phyloP scores from a whole-genome alignment of 2,888 invertebrate genomes.

The Hyposoter dolosus region DNA sequence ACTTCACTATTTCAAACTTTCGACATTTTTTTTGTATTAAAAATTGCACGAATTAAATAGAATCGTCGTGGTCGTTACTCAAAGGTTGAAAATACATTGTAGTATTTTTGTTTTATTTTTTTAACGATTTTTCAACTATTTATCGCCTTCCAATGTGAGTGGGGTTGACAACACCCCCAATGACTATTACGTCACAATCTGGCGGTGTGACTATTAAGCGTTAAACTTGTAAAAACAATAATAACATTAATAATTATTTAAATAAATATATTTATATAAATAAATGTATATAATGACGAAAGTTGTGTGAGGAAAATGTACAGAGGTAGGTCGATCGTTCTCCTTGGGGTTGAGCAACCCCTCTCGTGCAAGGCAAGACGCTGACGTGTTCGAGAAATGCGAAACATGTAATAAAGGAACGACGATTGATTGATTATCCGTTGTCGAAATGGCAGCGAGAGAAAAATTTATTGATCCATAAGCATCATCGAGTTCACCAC shows the following conservation, averaged over 20 bases:
- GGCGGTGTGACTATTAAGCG: too few species aligned
- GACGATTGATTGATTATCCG: conserved; percentile 71
- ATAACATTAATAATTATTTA: not conserved
- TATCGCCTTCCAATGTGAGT: too few species aligned
- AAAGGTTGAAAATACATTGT: too few species aligned
- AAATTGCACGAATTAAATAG: too few species aligned
- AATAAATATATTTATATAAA: too few species aligned
- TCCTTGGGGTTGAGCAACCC: conserved; percentile 48
- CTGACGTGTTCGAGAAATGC: conserved; percentile 54
- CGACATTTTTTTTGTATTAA: too few species aligned
- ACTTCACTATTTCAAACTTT: too few species aligned
- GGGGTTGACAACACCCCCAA: too few species aligned
- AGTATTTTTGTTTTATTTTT: too few species aligned
- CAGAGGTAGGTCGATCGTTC: not conserved
- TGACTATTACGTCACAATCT: too few species aligned
- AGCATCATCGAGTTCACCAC: not conserved
- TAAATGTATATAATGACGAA: not conserved
- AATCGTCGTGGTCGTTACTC: too few species aligned
- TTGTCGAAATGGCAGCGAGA: conserved; percentile 58
- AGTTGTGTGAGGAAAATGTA: not conserved
- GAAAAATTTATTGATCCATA: conserved; percentile 15
- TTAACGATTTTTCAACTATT: not conserved
- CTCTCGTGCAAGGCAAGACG: conserved; percentile 33
- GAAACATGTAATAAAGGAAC: conserved; percentile 39
- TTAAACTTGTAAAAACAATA: not conserved